Base-by-base conservation (phyloP, 1,140 invertebrate genomes). In the Oryctes rhinoceros region DNA sequence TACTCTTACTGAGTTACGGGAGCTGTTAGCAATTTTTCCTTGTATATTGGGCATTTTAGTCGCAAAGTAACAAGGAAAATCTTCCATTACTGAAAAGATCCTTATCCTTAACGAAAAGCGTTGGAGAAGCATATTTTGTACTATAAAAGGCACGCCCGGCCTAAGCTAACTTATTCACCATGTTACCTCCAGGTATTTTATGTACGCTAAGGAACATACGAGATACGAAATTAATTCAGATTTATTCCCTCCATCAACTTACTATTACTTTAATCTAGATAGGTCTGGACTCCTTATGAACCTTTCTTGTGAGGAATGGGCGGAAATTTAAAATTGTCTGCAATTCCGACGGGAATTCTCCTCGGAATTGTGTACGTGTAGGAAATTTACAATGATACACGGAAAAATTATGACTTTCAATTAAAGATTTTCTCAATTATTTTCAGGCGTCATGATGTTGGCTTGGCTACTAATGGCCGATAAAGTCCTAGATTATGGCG, bases 321-420 rank as follows among this genome's bases (percentile, higher is more conserved):
- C 65, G 65, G 65, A 71, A 71, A 71, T 71, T 71, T 71, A 71
- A 71, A 71, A 71, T 71, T 71, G 65, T 71, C 65, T 71, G 65
- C 65, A 71, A 71, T 71, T 71, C 65, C 65, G 24, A 35, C 65
- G 65, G 20, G 65, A 71, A 37, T 71, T 71, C 65, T 24, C 35
- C 35, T 24, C 35, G 18, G 18, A 71, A 71, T 24, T 71, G 65
- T 35, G 24, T 71, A 71, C 65, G 65, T 71, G 65, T 71, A 71
- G 35, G 65, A 71, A 71, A 71, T 71, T 30, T 71, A 71, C 65
- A 71, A 71, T 71, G 65, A 71, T 71, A 71, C 65, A 71, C 20
- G 24, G 9, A 24, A 71, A 37, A 71, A 71, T 71, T 71, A 71
- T 71, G 65, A 71, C 20, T 71, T 71, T 71, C 65, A 71, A 71